Evolutionary conservation across 2,113 vertebrate species (phyloP).

Genomic region (Calidris pugnax): DNA sequence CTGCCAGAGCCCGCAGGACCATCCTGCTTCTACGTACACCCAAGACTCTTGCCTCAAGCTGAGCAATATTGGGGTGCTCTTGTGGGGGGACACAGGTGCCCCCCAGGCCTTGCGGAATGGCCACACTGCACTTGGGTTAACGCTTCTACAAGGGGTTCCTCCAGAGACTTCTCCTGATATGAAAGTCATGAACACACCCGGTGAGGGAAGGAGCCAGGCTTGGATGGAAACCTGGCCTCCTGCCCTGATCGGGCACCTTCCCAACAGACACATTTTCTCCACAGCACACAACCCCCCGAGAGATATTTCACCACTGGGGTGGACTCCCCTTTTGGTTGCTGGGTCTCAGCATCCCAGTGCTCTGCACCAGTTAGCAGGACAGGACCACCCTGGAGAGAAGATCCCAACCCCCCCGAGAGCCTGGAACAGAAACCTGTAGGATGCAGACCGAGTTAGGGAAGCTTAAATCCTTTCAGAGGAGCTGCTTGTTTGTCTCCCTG

Average conservation of each 20-base stretch:
- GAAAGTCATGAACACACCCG: accelerated
- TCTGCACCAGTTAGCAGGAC: not conserved
- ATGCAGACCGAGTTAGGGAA: not conserved
- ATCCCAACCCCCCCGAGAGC: accelerated
- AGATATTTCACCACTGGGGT: not conserved
- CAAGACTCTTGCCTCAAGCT: not conserved
- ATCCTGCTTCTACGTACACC: not conserved
- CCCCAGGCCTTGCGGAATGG: not conserved
- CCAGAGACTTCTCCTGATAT: not conserved
- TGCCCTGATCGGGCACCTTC: not conserved
- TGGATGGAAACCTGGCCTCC: not conserved
- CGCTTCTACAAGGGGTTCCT: not conserved
- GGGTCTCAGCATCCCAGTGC: not conserved
- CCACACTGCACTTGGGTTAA: not conserved
- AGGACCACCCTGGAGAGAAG: not conserved
- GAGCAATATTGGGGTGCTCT: not conserved
- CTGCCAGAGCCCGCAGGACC: not conserved
- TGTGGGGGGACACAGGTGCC: not conserved
- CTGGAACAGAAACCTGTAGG: not conserved
- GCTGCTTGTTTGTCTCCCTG: not conserved
- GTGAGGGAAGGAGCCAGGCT: not conserved
- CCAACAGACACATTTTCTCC: not conserved
- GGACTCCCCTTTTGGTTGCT: not conserved
- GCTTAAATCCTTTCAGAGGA: not conserved
- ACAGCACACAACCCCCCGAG: accelerated